Evolutionary conservation across 2,888 invertebrate species (phyloP), one percentile per base, ranked within the genome.

Genomic region (Acrocera orbiculus): DNA sequence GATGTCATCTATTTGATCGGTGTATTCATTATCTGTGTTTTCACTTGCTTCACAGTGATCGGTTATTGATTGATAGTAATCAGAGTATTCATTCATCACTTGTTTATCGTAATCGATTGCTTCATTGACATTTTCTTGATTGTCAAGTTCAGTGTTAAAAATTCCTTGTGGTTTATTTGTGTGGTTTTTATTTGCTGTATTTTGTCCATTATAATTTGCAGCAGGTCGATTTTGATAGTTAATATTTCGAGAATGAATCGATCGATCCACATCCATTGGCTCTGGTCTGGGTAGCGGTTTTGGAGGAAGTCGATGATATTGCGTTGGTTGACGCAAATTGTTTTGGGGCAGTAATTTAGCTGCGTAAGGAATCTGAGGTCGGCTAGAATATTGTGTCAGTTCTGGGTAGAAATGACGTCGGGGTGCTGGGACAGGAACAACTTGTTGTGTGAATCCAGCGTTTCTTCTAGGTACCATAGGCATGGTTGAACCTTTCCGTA

Each of bases 171-270:
- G 24, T 17, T 36, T 36, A 23, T 24, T 25, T 9, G 24, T 44
- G 28, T 49, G 42, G 6, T 49, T 47, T 35, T 40, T 44, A 11
- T 45, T 41, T n/a, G 44, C 48, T 2, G 44, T 32, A 29, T 35
- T 34, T 11, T 11, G 30, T 2, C 13, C 4, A 15, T 22, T n/a
- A 9, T 9, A 2, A 13, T 24, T 11, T 11, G 9, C 20, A 6
- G 14, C 16, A 11, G 25, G 35, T 17, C 37, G 27, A 20, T 41
- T 39, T 27, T 34, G 34, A 7, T 39, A 38, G 31, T 42, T 39
- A 5, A 42, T 22, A 4, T 30, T 34, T 7, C 32, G 37, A 8
- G 37, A 35, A 15, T 32, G 27, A 3, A 40, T 15, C 10, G 35
- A 37, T 4, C 16, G 32, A 16, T 41, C 38, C 2, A 41, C 20